phyloP scores from a whole-genome alignment of 2,797 vertebrate genomes.

The Alauda arvensis region DNA sequence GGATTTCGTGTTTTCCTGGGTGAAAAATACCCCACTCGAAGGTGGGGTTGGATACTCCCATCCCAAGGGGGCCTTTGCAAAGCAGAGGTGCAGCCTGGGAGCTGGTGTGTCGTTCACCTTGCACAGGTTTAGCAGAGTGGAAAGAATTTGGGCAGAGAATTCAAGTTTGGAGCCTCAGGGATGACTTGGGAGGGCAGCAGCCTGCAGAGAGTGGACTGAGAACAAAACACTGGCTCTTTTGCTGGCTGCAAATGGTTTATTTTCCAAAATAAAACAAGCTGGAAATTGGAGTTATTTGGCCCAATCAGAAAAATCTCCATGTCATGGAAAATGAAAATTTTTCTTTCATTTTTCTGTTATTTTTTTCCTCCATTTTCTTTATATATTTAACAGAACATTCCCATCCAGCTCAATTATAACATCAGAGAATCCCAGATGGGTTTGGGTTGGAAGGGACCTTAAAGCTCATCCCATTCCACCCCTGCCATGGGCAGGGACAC shows the following conservation, averaged over 20 bases:
- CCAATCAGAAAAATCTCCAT: not conserved
- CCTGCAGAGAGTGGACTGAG: not conserved
- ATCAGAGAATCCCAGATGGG: not conserved
- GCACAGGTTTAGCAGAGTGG: not conserved
- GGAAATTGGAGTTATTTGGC: not conserved
- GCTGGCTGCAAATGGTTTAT: not conserved
- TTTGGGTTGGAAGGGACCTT: not conserved
- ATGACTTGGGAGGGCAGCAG: not conserved
- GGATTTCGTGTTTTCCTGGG: conserved; percentile 17
- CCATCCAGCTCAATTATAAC: not conserved
- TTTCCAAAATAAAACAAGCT: not conserved
- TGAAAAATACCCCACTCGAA: conserved; percentile 16
- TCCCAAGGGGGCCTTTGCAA: conserved; percentile 2
- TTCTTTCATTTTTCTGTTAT: not conserved
- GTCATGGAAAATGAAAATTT: not conserved
- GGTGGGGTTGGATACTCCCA: not conserved
- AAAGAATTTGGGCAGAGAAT: not conserved
- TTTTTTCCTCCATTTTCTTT: not conserved
- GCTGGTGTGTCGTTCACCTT: not conserved
- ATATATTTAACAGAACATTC: not conserved
- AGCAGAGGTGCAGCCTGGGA: not conserved
- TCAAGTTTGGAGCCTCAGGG: not conserved
- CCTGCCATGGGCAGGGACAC: not conserved
- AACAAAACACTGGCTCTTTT: not conserved
- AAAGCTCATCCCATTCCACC: not conserved